Conservation (phyloP, 2,113 vertebrate species). For the Hippocampus comes region DNA sequence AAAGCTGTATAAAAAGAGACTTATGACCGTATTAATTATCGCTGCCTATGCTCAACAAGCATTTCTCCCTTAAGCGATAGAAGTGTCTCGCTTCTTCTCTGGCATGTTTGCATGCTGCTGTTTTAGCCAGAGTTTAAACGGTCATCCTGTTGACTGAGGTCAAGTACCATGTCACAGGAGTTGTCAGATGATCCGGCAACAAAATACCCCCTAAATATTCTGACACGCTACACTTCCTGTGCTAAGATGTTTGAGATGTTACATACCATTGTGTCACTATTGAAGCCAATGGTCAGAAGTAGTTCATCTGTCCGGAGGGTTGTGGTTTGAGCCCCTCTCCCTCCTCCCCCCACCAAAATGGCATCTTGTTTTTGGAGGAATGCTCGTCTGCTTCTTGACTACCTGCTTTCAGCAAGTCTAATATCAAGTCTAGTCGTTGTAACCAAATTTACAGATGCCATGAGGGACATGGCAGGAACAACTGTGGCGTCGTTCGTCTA, state of each 20-base stretch:
- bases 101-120: neutral
- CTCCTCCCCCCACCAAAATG: too few species aligned
- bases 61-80: neutral
- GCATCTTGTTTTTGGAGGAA: too few species aligned
- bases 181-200: slow-evolving; percentile 2
- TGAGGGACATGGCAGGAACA: too few species aligned
- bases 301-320: neutral
- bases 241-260: neutral
- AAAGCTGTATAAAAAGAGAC: too few species aligned
- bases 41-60: neutral
- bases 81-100: neutral
- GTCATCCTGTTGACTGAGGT: slow-evolving; percentile 5
- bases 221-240: slow-evolving; percentile 4
- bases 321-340: neutral
- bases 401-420: too few species aligned
- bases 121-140: neutral
- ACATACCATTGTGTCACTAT: neutral
- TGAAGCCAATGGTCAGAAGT: neutral
- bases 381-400: too few species aligned
- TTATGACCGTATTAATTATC: too few species aligned
- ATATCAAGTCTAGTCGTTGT: too few species aligned
- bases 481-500: too few species aligned
- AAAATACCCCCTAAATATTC: slow-evolving; percentile 4
- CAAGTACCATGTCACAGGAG: slow-evolving; percentile 5
- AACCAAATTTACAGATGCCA: too few species aligned